Percentiles rank a stretch among this genome's conserved stretches.
Conservation (phyloP, 2,113 vertebrate genomes). For the Zootoca vivipara region DNA sequence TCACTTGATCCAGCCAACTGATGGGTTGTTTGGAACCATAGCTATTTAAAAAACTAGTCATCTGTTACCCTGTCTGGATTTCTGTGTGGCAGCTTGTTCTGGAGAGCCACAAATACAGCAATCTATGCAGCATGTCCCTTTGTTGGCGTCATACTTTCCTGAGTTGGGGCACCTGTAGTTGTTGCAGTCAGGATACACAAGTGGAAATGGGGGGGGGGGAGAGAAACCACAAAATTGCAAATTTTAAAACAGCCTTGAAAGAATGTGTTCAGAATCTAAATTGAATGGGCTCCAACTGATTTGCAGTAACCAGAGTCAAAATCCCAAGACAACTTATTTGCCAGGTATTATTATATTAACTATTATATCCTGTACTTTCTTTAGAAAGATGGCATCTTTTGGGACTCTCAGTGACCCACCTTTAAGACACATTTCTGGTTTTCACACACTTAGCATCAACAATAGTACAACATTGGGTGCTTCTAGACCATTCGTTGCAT, state of each 20-base stretch:
- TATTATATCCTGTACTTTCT: not conserved
- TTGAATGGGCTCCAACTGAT: not conserved
- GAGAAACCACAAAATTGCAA: too few species aligned
- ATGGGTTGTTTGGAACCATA: not conserved
- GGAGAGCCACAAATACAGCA: not conserved
- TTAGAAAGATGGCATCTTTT: not conserved
- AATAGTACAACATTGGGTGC: not conserved
- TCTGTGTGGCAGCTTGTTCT: not conserved
- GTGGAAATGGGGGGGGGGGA: too few species aligned
- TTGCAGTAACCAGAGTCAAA: not conserved
- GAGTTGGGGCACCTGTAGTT: not conserved
- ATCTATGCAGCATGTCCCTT: not conserved
- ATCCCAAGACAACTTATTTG: not conserved
- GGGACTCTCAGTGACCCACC: not conserved
- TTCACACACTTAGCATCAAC: not conserved
- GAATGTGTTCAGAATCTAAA: not conserved
- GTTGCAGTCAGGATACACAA: too few species aligned
- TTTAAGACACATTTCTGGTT: not conserved
- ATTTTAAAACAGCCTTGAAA: too few species aligned
- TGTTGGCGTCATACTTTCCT: not conserved
- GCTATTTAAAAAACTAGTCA: not conserved
- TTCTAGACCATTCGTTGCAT: not conserved
- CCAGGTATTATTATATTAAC: not conserved
- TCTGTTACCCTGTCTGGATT: not conserved
- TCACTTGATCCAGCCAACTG: not conserved